These are phyloP conservation scores for Pao palembangensis DNA, from an alignment of 2,113 vertebrate genomes.

Conservation along the genomic window DNA sequence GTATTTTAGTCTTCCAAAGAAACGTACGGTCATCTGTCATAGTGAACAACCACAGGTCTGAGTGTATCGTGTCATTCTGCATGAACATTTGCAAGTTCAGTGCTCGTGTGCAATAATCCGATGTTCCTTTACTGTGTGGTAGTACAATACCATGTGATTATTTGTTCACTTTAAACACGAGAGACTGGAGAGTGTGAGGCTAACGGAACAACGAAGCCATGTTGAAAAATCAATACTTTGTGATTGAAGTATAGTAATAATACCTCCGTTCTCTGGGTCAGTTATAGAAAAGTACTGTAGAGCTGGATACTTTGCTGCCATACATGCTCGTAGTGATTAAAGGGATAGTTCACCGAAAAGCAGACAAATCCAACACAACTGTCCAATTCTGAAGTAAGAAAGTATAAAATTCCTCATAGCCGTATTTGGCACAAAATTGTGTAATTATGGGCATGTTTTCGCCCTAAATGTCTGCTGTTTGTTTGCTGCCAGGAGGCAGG, in stretches of 20 bases:
- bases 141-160: constrained; percentile 21
- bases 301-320: constrained; percentile 68
- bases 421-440: too few relatives aligned
- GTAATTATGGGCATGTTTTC: too few relatives aligned
- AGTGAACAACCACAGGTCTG: constrained; percentile 48
- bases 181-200: constrained; percentile 43
- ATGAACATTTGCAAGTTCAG: constrained; percentile 71
- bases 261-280: constrained; percentile 45
- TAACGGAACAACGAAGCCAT: constrained; percentile 55
- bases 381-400: too few relatives aligned
- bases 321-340: constrained; percentile 53
- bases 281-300: constrained; percentile 61
- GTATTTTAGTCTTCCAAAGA: constrained; percentile 73
- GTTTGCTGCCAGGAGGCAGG: too few relatives aligned
- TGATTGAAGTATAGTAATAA: constrained; percentile 43
- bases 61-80: constrained; percentile 56
- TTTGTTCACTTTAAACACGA: constrained; percentile 35
- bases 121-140: constrained; percentile 44
- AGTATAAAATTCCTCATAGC: too few relatives aligned
- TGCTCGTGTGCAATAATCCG: constrained; percentile 73
- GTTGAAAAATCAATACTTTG: constrained; percentile 37
- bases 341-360: too few relatives aligned
- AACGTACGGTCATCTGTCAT: constrained; percentile 41
- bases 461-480: too few relatives aligned
- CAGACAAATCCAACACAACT: too few relatives aligned